Base-by-base conservation (phyloP, 2,113 vertebrate genomes). In the Plestiodon gilberti region DNA sequence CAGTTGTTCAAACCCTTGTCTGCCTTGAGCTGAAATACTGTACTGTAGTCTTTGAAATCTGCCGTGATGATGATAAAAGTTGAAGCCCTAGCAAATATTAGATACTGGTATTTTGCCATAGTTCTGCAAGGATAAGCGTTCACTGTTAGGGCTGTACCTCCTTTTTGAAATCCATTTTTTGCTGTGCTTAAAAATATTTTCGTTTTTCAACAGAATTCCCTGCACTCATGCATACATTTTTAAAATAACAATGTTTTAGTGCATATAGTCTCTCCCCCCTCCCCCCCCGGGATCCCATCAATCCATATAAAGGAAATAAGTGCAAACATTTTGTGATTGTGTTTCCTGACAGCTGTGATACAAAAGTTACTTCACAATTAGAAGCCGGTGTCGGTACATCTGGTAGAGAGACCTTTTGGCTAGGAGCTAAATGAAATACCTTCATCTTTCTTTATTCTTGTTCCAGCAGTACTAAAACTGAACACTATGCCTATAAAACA, bases 61-160 rank as follows among this genome's bases (percentile, higher is more conserved):
- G 1, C 82, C 90, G 43, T 88, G 69, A 67, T 59, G 75, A 40
- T 86, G 33, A 18, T 78, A 83, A 91, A 80, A 82, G 43, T 88
- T 55, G 17, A 80, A 84, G 52, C 17, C 69, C 17, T 80, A 64
- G 78, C 23, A 61, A 64, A n/a, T 2, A 9, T 81, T 77, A 38
- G 61, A 71, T 73, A 40, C 57, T 88, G n/a, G 1, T 67, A 13
- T 83, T 59, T 59, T 69, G 88, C 38, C 75, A 17, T 85, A 59
- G 30, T 84, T 84, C 22, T 83, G 4, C 13, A 62, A 82, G 83
- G 64, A 76, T 81, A 85, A 75, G 61, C 70, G 76, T 0, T 0
- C 83, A 5, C 43, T 62, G 10, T 69, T n/a, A n/a, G 76, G 40
- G 38, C 6, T 40, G 30, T 9, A 23, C 17, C 48, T 55, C 25